These are phyloP conservation scores for Isichthys henryi DNA, from an alignment of 2,113 vertebrate species.

Conservation along the genomic window DNA sequence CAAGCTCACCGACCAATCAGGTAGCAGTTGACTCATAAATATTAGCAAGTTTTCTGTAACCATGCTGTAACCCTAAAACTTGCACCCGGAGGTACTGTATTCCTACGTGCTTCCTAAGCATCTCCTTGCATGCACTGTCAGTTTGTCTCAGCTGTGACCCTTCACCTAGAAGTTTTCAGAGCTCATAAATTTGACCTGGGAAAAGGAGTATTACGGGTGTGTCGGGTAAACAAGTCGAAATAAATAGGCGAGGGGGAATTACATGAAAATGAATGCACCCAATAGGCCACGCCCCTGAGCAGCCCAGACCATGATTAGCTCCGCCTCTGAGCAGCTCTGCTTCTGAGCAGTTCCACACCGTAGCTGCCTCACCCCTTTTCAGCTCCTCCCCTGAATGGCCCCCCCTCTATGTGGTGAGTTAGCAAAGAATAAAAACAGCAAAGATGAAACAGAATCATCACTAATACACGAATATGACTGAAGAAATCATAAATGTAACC, in stretches of 20 bases:
- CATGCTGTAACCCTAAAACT: too few species aligned
- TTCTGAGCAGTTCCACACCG: too few species aligned
- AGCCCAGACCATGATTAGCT: too few species aligned
- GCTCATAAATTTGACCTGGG: not conserved
- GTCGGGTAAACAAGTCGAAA: not conserved
- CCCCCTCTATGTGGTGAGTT: not conserved
- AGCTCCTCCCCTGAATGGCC: not conserved
- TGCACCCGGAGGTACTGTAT: too few species aligned
- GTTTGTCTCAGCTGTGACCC: not conserved
- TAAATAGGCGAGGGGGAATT: not conserved
- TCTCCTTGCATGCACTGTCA: not conserved
- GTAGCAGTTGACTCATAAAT: too few species aligned
- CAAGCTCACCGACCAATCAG: too few species aligned
- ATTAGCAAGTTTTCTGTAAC: too few species aligned
- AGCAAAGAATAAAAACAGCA: not conserved
- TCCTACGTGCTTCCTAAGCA: not conserved
- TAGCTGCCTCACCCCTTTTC: too few species aligned
- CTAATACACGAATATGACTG: slow-evolving; percentile 25
- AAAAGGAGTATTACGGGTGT: not conserved
- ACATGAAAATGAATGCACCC: not conserved
- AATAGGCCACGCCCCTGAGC: not conserved
- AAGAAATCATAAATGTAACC: slow-evolving; percentile 14
- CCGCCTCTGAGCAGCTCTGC: not conserved
- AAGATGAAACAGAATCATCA: slow-evolving; percentile 4
- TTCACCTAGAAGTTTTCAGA: not conserved